Evolutionary conservation across 1,140 invertebrate genomes (phyloP).

Genomic region (Bombus soroeensis): DNA sequence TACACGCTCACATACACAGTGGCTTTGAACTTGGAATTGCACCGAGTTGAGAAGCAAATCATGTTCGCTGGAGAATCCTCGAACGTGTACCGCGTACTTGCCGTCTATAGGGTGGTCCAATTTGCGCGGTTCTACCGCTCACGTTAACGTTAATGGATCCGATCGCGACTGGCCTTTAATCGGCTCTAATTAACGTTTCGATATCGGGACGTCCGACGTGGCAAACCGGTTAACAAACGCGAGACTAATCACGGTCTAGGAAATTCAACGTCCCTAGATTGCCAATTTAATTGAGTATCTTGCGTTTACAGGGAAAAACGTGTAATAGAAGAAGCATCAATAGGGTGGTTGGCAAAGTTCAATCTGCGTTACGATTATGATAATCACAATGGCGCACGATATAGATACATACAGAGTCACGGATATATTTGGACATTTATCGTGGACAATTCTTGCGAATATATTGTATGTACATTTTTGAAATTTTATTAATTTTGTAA

Average conservation of each 20-base stretch:
- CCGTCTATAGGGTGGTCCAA: constrained; percentile 61
- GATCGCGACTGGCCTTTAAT: background rate
- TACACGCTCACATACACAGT: background rate
- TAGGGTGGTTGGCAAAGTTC: background rate
- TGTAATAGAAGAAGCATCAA: background rate
- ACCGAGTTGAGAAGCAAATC: constrained; percentile 63
- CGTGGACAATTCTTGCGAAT: too few species aligned
- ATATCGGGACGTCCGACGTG: background rate
- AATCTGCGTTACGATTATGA: background rate
- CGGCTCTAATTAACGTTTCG: constrained; percentile 36
- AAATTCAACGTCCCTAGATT: background rate
- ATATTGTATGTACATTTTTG: background rate
- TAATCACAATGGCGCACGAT: background rate
- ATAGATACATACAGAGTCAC: too few species aligned
- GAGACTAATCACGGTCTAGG: background rate
- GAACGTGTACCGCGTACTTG: constrained; percentile 49
- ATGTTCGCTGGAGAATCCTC: constrained; percentile 51
- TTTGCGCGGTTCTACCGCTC: constrained; percentile 22
- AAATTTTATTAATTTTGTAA: background rate
- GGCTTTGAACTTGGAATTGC: constrained; percentile 66
- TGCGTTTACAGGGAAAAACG: background rate
- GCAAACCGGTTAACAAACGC: constrained; percentile 29
- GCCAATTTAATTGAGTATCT: background rate
- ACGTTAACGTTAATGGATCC: constrained; percentile 13
- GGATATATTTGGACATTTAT: background rate